These are phyloP conservation scores for Oreochromis aureus DNA, from an alignment of 2,113 vertebrate species.

Conservation along the genomic window DNA sequence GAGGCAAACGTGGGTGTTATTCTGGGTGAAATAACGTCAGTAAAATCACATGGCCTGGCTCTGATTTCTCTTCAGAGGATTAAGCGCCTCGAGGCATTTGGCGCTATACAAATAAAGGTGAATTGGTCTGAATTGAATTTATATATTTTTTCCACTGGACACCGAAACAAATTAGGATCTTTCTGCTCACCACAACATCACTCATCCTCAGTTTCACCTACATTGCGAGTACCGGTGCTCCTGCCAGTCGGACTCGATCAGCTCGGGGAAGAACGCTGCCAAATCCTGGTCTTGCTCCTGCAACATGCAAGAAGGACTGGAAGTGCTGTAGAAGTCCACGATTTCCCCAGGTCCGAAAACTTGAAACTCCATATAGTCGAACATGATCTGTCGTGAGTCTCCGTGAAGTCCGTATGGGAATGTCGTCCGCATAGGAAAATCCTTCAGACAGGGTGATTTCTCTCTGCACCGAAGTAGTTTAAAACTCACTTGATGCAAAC, in stretches of 20 bases:
- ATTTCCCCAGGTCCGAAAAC: conserved; percentile 85
- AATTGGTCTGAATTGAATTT: neutral
- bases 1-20: neutral
- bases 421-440: neutral
- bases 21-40: neutral
- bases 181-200: neutral
- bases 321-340: conserved; percentile 83
- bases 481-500: neutral
- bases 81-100: neutral
- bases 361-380: conserved; percentile 93
- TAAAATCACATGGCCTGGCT: neutral
- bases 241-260: conserved; percentile 87
- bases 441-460: conserved; percentile 34
- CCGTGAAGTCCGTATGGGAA: neutral
- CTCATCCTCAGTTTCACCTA: conserved; percentile 68
- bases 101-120: neutral
- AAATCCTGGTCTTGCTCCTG: conserved; percentile 87
- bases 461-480: conserved; percentile 64
- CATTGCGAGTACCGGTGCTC: conserved; percentile 84
- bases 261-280: conserved; percentile 88
- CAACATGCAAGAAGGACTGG: conserved; percentile 85
- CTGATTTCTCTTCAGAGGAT: neutral
- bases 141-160: neutral
- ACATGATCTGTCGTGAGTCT: conserved; percentile 76
- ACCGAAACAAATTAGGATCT: neutral